Conservation (phyloP, 2,888 invertebrate genomes). For the Pristionchus maxplancki region DNA sequence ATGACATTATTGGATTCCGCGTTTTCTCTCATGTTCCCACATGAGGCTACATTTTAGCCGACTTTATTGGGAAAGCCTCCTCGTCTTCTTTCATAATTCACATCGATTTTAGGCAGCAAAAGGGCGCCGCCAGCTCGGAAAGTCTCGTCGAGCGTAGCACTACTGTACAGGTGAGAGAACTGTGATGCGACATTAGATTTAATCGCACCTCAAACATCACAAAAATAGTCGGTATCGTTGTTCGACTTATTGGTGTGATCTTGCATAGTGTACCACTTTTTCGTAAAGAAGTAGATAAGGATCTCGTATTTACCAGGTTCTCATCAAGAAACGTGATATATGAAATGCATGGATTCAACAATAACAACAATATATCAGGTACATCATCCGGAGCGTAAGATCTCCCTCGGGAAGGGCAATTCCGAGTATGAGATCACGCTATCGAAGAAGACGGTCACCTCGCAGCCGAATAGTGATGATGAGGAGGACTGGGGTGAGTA, state of each 20-base stretch:
- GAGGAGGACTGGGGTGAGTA: constrained; percentile 62
- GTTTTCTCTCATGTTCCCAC: not conserved
- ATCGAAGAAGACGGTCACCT: constrained; percentile 62
- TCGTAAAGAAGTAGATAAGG: not conserved
- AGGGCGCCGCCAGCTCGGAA: constrained; percentile 49
- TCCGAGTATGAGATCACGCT: constrained; percentile 50
- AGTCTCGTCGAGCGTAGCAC: constrained; percentile 62
- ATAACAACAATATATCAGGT: too few relatives aligned
- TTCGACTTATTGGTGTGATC: not conserved
- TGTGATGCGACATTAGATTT: not conserved
- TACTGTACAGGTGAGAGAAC: constrained; percentile 60
- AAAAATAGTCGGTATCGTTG: not conserved
- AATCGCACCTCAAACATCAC: not conserved
- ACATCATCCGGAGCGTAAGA: constrained; percentile 38
- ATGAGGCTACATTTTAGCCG: not conserved
- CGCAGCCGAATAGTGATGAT: constrained; percentile 70
- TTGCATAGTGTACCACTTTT: not conserved
- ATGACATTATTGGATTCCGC: not conserved
- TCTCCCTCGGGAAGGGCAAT: constrained; percentile 24
- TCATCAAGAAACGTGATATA: too few relatives aligned
- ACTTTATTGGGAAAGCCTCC: not conserved
- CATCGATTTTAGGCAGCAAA: constrained; percentile 23
- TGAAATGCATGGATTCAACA: too few relatives aligned
- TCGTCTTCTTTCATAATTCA: not conserved
- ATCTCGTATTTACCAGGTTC: too few relatives aligned